Base-by-base conservation (phyloP, 2,888 invertebrate species). In the Temnothorax unifasciatus region DNA sequence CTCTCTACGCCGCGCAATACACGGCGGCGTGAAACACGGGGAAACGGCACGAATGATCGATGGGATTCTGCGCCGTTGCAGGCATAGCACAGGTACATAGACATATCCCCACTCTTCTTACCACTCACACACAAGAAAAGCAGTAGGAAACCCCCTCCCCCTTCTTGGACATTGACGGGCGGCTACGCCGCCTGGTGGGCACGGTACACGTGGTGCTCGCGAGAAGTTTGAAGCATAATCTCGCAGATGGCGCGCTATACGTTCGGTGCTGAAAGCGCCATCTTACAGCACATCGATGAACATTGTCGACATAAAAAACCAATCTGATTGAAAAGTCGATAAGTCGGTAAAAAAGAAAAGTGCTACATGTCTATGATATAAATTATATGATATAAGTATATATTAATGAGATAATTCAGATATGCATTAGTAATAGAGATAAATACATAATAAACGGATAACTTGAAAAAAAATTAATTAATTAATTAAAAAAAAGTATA, bases 41-140 rank as follows among this genome's bases (percentile, higher is more conserved):
- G 92, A 93, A 93, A 94, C 93, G 93, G 91, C 90, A 90, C 88
- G 92, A 94, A 95, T 94, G 95, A 95, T 95, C 94, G 94, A 95
- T 95, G 94, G 93, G 94, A 94, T 94, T 94, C 94, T 94, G 94
- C 94, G 94, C 94, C 90, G 93, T 94, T 89, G 92, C 91, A 87
- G 92, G 92, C 93, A 92, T 91, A 89, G 95, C 95, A 94, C 88
- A 95, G 95, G 93, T 95, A 95, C 93, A 91, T 83, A 64, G 69
- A 95, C 93, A 91, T 83, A 64, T 66, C 92, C 92, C 92, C 92
- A 93, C 92, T 92, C 92, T 90, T 81, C 34, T 82, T 61, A 66
- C 76, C 74, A 66, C 81, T 82, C 86, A 76, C 66, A 68, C 54
- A 68, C 83, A 50, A 47, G 84, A 52, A 76, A 86, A 79, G 71